Conservation (phyloP, 1,140 invertebrate species). For the Trichomalopsis sarcophagae region DNA sequence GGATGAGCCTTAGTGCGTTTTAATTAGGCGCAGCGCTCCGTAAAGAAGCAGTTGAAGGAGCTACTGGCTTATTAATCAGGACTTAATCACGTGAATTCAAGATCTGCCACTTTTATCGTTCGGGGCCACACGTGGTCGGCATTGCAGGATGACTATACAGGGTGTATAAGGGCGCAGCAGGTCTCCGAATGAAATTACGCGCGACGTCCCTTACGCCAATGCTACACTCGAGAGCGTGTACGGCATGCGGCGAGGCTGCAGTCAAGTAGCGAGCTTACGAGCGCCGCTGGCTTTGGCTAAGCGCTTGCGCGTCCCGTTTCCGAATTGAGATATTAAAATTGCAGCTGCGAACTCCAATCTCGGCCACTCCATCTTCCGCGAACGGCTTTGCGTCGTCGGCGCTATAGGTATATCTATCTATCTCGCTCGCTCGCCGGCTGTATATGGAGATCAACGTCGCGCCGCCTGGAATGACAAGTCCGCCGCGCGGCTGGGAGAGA, state of each 20-base stretch:
- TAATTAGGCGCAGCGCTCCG: background rate
- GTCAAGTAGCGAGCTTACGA: constrained; percentile 28
- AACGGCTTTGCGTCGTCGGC: background rate
- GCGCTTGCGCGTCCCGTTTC: background rate
- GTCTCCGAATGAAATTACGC: background rate
- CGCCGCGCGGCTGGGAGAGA: background rate
- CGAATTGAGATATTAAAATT: constrained; percentile 52
- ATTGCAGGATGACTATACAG: background rate
- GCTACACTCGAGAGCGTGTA: background rate
- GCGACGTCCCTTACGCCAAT: background rate
- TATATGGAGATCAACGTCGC: constrained; percentile 18
- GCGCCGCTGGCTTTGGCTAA: constrained; percentile 10
- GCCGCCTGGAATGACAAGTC: constrained; percentile 14
- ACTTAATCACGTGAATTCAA: background rate
- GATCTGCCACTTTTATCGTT: background rate
- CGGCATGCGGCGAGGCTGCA: background rate
- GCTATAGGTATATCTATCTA: background rate
- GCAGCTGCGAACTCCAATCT: constrained; percentile 49
- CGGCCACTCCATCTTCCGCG: background rate
- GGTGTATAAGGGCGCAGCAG: background rate
- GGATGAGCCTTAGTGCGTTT: background rate
- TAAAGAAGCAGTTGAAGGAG: background rate
- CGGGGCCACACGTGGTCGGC: background rate
- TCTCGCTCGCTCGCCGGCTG: background rate
- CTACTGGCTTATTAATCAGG: background rate